Base-by-base conservation (phyloP, 2,113 vertebrate genomes). In the Acanthisitta chloris region DNA sequence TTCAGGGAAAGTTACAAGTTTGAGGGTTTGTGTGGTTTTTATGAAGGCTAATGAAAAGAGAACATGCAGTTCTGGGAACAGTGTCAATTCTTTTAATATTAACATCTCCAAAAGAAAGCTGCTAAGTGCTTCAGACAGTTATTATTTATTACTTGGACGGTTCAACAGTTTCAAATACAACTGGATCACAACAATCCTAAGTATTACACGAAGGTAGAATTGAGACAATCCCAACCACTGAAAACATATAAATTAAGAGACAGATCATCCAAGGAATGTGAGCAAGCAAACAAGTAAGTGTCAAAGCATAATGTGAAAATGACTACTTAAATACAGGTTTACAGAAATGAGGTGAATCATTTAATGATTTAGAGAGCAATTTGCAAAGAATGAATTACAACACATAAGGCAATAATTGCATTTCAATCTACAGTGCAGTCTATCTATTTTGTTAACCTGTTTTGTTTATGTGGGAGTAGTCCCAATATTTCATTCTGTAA, bases 141-240 rank as follows among this genome's bases (percentile, higher is more conserved):
- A 65, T 69, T 94, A 86, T 81, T 94, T 92, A 52, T 91, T 90
- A 72, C 65, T 69, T 94, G 57, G 36, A 45, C 85, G 42, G 25
- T 65, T 76, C 74, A 94, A 51, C 25, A 76, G 17, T 79, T 89
- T 89, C 58, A 92, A 92, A 72, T 86, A 84, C 24, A 73, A 42
- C 25, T 61, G 42, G 28, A 81, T 90, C 57, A 72, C 82, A 89
- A 79, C 52, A 94, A 33, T 81, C 43, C 19, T 81, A 36, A 65
- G 13, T 67, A 58, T 66, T 80, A 42, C 12, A 67, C 10, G 16
- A 95, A 48, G 66, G 40, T 65, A 87, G 54, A 91, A 92, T 21
- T 79, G 33, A 85, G 70, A 81, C 73, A 79, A 24, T 69, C 45
- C 14, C 36, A 87, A n/a, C 29, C 61, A 66, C 43, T 69, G n/a